phyloP scores from a whole-genome alignment of 2,113 vertebrate species.

The Condylura cristata region DNA sequence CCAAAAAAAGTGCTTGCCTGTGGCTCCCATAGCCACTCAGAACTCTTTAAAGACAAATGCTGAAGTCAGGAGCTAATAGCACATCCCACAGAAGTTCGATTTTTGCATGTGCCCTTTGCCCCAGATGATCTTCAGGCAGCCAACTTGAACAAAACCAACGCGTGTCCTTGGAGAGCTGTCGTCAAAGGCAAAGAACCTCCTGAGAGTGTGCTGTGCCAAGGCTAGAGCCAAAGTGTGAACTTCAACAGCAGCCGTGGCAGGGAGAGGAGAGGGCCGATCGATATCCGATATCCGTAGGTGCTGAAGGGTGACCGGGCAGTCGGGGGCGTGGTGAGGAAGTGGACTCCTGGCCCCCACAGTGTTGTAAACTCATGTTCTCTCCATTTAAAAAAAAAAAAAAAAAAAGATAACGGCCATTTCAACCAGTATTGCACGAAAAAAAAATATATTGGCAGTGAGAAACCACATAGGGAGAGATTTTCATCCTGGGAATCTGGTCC shows the following conservation, averaged over 20 bases:
- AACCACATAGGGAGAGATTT: not conserved
- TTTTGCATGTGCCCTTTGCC: not conserved
- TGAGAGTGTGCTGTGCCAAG: not conserved
- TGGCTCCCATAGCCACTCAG: not conserved
- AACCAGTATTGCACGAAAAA: conserved; percentile 40
- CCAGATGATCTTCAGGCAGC: not conserved
- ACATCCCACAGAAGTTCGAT: not conserved
- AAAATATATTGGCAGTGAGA: not conserved
- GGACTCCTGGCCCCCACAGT: too few species aligned
- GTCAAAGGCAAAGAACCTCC: not conserved
- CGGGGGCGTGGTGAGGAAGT: too few species aligned
- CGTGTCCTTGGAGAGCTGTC: not conserved
- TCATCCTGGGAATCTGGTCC: not conserved
- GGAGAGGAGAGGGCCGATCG: too few species aligned
- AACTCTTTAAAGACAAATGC: conserved; percentile 42
- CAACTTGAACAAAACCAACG: not conserved
- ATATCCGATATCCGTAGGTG: too few species aligned
- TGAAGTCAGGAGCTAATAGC: not conserved
- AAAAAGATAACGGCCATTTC: not conserved
- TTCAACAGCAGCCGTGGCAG: not conserved
- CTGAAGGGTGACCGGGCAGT: too few species aligned
- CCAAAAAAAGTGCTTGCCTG: not conserved
- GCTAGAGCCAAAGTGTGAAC: not conserved
- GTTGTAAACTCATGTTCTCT: too few species aligned
- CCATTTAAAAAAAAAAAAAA: not conserved